Evolutionary conservation across 2,888 invertebrate genomes (phyloP), one percentile per base, ranked within the genome.

Genomic region (Mesochorus sp.): DNA sequence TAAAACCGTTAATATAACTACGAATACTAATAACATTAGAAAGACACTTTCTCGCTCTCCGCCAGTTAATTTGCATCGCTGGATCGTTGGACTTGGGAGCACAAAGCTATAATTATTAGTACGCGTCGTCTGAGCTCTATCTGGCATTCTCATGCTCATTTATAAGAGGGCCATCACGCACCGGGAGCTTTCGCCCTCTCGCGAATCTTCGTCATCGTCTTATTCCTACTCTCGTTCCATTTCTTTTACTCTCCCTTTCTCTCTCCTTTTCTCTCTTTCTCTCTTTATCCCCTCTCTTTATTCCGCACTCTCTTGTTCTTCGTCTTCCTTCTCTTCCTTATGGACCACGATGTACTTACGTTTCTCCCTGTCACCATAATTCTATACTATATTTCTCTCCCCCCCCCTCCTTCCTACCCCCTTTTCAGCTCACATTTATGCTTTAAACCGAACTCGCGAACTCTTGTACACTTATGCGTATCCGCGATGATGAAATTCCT

Each of bases 61-160:
- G 74, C 66, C 79, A 80, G 82, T 87, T 87, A 87, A 87, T 87
- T 86, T 83, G 85, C 86, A 87, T 84, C 81, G 82, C 79, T 80
- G 86, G 82, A 83, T 85, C 80, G 80, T 80, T 78, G 79, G 66
- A 76, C 76, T 78, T 62, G 80, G 80, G 75, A 81, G 84, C 82
- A 87, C 88, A 89, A 88, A 88, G 88, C 88, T 88, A 88, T 89
- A 90, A 90, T 90, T 89, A 90, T 90, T 90, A 89, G 88, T 87
- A 88, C 87, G 85, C 86, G 90, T 88, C 89, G 89, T 89, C 89
- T 89, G 88, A 81, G 84, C 83, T 74, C 80, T 74, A 83, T 81
- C 81, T 82, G 78, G 72, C 79, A 71, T 75, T 83, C 85, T 79
- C 85, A 85, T 76, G 83, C 86, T 87, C 88, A 85, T 89, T 89